phyloP scores from a whole-genome alignment of 2,888 invertebrate genomes.

The Noctua pronuba region DNA sequence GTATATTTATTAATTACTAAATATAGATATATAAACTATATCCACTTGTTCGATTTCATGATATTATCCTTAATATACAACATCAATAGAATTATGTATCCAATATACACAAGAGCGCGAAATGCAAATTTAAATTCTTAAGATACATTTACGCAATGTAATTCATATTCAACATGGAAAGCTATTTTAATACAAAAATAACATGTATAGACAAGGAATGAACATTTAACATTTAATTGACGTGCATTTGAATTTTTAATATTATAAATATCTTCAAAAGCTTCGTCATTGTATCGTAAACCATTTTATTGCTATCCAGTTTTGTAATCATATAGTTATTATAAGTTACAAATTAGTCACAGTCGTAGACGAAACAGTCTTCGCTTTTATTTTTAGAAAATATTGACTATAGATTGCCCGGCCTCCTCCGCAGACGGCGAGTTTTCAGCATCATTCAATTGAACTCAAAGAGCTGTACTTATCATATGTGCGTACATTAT shows the following conservation, averaged over 20 bases:
- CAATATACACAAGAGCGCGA: conserved; percentile 77
- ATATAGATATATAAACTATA: conserved; percentile 75
- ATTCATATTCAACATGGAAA: conserved; percentile 74
- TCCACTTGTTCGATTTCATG: conserved; percentile 88
- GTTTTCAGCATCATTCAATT: conserved; percentile 6
- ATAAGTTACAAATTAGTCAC: conserved; percentile 45
- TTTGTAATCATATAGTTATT: conserved; percentile 28
- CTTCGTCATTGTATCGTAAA: conserved; percentile 50
- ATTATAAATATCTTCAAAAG: conserved; percentile 55
- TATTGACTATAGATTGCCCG: conserved; percentile 32
- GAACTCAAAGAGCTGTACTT: conserved; percentile 6
- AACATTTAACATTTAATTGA: conserved; percentile 65
- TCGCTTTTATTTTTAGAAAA: conserved; percentile 21
- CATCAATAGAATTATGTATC: conserved; percentile 74
- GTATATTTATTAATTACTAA: conserved; percentile 69
- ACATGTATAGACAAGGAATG: conserved; percentile 70
- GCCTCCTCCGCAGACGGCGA: not conserved
- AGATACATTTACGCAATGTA: conserved; percentile 70
- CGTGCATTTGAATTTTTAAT: conserved; percentile 58
- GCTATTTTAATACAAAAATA: conserved; percentile 67
- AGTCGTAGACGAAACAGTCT: conserved; percentile 26
- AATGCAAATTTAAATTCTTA: conserved; percentile 80
- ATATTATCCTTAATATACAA: conserved; percentile 83
- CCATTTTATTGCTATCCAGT: conserved; percentile 51
- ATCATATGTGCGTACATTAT: not conserved